Evolutionary conservation across 1,140 invertebrate genomes (phyloP), one percentile per base, ranked within the genome.

Genomic region (Charaxes varanes): DNA sequence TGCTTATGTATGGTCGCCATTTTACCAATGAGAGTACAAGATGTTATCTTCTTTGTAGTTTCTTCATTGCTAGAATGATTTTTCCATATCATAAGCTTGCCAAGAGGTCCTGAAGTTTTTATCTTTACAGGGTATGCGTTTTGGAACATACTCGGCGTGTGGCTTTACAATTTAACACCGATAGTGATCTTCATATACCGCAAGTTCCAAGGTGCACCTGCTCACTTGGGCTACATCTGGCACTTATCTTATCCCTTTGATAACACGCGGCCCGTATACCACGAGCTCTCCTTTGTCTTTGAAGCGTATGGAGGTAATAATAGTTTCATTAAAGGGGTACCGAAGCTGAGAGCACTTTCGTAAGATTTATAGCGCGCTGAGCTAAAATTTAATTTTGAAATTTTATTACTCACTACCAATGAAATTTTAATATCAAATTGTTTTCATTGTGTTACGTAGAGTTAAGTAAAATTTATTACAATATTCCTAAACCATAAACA

Each of bases 161-260:
- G 60, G 54, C 35, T 71, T 11, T 80, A 73, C 33, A 71, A 68
- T 36, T 50, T 73, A 19, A 77, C 72, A 10, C 72, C 76, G 2
- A 44, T 80, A 34, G 53, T 50, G 2, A 24, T 77, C 11, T 61
- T 67, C 18, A 14, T 58, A 7, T 81, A 70, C 40, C 52, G 53
- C 13, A 59, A 49, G 26, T 33, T 58, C 4, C 46, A 61, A 40
- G 54, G 55, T 7, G 26, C 41, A 10, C 50, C 61, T n/a, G 50
- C 63, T 11, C 38, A 57, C 27, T 37, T 81, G 27, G 71, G 69
- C 18, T 74, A 63, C 30, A 59, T 77, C 17, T 81, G 67, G 67
- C 64, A 71, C 24, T 38, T 73, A 28, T 43, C 53, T 24, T 78
- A 78, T 46, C 71, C 73, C 4, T 78, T 76, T 56, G 71, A 80